Evolutionary conservation across 2,888 invertebrate genomes (phyloP).

Genomic region (Himalopsyche kuldschensis): DNA sequence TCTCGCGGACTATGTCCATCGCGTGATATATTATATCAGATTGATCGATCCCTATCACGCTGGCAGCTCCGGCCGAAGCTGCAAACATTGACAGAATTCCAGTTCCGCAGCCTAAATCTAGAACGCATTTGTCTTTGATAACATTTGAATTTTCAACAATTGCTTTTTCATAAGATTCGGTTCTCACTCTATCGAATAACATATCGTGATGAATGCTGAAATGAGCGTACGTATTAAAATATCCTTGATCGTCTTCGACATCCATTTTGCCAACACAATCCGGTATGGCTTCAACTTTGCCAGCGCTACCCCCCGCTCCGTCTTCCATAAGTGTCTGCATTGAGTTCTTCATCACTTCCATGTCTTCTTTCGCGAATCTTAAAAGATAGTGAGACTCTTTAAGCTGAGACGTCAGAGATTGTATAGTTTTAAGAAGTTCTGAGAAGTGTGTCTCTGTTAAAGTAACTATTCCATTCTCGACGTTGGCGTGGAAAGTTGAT

Average conservation of each 20-base stretch:
- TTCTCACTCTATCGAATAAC: constrained; percentile 86
- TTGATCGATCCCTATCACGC: constrained; percentile 92
- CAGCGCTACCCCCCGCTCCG: constrained; percentile 42
- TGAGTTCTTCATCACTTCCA: constrained; percentile 62
- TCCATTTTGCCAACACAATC: constrained; percentile 53
- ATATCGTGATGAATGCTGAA: constrained; percentile 93
- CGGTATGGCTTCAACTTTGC: constrained; percentile 48
- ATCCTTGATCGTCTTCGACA: constrained; percentile 71
- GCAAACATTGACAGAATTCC: constrained; percentile 98
- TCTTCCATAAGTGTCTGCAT: constrained; percentile 61
- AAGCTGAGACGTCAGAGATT: constrained; percentile 59
- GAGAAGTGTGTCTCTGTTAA: constrained; percentile 63
- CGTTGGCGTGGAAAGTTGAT: constrained; percentile 60
- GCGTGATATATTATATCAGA: constrained; percentile 96
- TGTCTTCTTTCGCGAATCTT: constrained; percentile 63
- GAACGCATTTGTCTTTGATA: constrained; percentile 75
- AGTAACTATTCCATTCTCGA: constrained; percentile 64
- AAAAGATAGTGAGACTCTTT: constrained; percentile 63
- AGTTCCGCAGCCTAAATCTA: constrained; percentile 98
- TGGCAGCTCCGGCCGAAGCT: constrained; percentile 88
- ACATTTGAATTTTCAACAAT: constrained; percentile 72
- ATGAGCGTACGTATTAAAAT: constrained; percentile 85
- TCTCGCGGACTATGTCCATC: constrained; percentile 90
- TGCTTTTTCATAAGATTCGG: constrained; percentile 84
- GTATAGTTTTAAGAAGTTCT: constrained; percentile 63